Base-by-base conservation (phyloP, 1,140 invertebrate genomes). In the Drosophila neocordata region DNA sequence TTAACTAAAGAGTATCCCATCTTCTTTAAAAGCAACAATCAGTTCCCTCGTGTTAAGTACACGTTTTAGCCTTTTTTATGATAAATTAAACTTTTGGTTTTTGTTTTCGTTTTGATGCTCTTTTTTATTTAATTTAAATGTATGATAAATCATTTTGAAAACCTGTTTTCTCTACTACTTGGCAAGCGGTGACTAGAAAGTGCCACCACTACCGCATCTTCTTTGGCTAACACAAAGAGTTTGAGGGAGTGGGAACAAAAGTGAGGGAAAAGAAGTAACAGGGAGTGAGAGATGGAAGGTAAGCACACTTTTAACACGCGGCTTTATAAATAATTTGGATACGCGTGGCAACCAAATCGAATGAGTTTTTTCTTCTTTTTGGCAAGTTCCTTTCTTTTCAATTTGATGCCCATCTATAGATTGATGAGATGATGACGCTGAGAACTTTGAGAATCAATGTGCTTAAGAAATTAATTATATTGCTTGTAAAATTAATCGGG, bases 41-140 rank as follows among this genome's bases (percentile, higher is more conserved):
- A 22, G 48, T 27, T 20, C 8, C 15, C 7, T 56, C 20, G 77
- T 65, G 65, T 68, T 72, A 89, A 88, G 83, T 88, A 88, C 83
- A 88, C 69, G 78, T 88, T 88, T 88, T 89, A 79, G 79, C 73
- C 72, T 88, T 88, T 83, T 88, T 82, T 83, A 88, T 83, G 79
- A 83, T 83, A 88, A 89, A 88, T 83, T 88, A 77, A 83, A 69
- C 72, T 77, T 83, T 83, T 83, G 68, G 75, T 76, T 77, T 15
- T 58, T 48, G 41, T 48, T 48, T 48, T 48, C 15, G 41, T 77
- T 72, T 37, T 35, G 52, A 65, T 79, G 83, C 72, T 88, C 69
- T 65, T 88, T 85, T 88, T 77, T 44, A 65, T 69, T 83, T 88
- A 74, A 77, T 78, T 88, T 79, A 88, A 88, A 88, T 79, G 79